These are phyloP conservation scores for Bibio marci DNA, from an alignment of 2,888 invertebrate species.

Conservation along the genomic window DNA sequence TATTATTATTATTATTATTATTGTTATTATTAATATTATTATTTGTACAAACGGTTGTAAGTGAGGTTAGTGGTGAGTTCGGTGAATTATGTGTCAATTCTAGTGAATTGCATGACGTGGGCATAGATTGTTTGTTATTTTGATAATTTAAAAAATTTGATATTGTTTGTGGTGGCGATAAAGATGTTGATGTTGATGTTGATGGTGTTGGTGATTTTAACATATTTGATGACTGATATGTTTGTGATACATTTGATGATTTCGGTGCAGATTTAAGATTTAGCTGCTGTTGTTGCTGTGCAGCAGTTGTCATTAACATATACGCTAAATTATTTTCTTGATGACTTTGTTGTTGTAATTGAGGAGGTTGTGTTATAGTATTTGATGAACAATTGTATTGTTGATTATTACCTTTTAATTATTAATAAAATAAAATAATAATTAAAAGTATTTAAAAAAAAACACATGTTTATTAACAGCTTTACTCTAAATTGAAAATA, in stretches of 20 bases:
- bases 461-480: no score
- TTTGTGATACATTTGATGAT: slow-evolving; percentile 1
- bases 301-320: no score
- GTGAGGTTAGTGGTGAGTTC: no score
- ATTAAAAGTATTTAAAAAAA: no score
- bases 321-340: no score
- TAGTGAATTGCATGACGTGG: no score
- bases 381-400: slow-evolving; percentile 2
- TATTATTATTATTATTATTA: slow-evolving; percentile 18
- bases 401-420: no score
- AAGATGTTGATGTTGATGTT: neutral
- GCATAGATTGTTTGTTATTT: no score
- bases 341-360: slow-evolving; percentile 6
- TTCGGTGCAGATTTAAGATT: slow-evolving; percentile 7
- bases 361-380: slow-evolving; percentile 10
- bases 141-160: slow-evolving; percentile 30
- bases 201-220: neutral
- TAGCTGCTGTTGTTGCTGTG: slow-evolving; percentile 15
- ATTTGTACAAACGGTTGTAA: no score
- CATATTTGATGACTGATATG: neutral
- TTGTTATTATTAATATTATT: slow-evolving; percentile 5
- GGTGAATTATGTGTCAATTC: no score
- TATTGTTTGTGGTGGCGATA: slow-evolving; percentile 13
- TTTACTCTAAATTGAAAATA: no score
- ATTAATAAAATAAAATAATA: neutral